Base-by-base conservation (phyloP, 2,888 invertebrate species). In the Eudiplozoon nipponicum region DNA sequence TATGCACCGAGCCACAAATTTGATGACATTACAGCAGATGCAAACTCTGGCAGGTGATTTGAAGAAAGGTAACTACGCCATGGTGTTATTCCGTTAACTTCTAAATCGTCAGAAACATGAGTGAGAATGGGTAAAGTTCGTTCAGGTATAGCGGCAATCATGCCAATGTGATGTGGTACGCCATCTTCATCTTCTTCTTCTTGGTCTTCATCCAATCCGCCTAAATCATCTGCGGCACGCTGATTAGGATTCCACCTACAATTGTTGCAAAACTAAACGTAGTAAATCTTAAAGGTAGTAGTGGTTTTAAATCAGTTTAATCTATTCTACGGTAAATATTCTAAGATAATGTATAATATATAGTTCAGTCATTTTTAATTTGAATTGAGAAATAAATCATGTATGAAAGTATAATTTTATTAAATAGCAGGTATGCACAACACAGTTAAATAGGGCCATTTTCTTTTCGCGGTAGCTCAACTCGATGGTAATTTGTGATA, bases 1-100 rank as follows among this genome's bases (percentile, higher is more conserved):
- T 65, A 69, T 2, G 74, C 73, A 1, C 76, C 76, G 0, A 74
- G 74, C 76, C 76, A 76, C 13, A 71, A 49, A 52, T 70, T 70
- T 3, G 74, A 46, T 35, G 70, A 61, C 38, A 74, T 59, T 3
- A 68, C 52, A 1, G 68, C 68, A 13, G 71, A 53, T 1, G 71
- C 67, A 44, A 67, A 63, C 40, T 69, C 68, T 2, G 68, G 66
- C 28, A 68, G 60, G 28, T 65, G 52, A 22, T 50, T 52, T 13
- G 67, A 67, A 1, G 68, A 67, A 3, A 50, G 45, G 37, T 68
- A 60, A 0, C 67, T 59, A 3, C 65, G 65, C 75, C 75, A 76
- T 0, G 71, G 64, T 3, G 62, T 57, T n/a, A 63, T 52, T 1
- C 63, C 62, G 50, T 71, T 70, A 31, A 48, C 36, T n/a, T 31